Evolutionary conservation across 1,140 invertebrate species (phyloP).

Genomic region (Platorchestia sp.): DNA sequence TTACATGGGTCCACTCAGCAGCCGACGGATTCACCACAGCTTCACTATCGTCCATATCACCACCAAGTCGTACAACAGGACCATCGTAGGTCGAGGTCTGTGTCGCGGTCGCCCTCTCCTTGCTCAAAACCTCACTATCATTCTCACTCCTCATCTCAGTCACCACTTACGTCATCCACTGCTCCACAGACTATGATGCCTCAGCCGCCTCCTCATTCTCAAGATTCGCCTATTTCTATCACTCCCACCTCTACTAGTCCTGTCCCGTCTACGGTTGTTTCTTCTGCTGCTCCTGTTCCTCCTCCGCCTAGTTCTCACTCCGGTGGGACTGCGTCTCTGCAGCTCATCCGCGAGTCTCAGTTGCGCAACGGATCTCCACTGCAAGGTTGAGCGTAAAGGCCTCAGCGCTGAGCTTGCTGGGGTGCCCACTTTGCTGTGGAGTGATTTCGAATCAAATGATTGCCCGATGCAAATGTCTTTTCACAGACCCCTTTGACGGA

Average conservation of each 20-base stretch:
- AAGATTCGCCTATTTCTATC: slow-evolving; percentile 60
- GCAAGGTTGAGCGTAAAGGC: slow-evolving; percentile 60
- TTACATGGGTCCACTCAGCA: neutral
- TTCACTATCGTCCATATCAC: slow-evolving; percentile 39
- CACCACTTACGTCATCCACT: slow-evolving; percentile 61
- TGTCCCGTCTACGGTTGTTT: slow-evolving; percentile 41
- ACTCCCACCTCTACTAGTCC: slow-evolving; percentile 56
- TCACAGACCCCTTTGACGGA: neutral
- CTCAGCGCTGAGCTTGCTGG: neutral
- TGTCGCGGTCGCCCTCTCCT: slow-evolving; percentile 9
- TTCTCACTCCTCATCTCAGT: slow-evolving; percentile 58
- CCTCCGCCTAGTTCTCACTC: slow-evolving; percentile 60
- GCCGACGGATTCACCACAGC: neutral
- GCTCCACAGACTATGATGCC: slow-evolving; percentile 59
- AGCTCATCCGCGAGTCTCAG: slow-evolving; percentile 65
- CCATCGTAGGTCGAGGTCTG: neutral
- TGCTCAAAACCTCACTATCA: slow-evolving; percentile 43
- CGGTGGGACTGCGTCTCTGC: slow-evolving; percentile 63
- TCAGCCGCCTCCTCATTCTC: slow-evolving; percentile 53
- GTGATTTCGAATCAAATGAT: neutral
- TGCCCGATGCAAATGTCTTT: neutral
- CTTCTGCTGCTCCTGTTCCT: slow-evolving; percentile 58
- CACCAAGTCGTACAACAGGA: slow-evolving; percentile 46
- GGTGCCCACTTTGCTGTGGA: neutral
- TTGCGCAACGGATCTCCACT: slow-evolving; percentile 65